Conservation (phyloP, 2,888 invertebrate genomes). For the Tridacna crocea region DNA sequence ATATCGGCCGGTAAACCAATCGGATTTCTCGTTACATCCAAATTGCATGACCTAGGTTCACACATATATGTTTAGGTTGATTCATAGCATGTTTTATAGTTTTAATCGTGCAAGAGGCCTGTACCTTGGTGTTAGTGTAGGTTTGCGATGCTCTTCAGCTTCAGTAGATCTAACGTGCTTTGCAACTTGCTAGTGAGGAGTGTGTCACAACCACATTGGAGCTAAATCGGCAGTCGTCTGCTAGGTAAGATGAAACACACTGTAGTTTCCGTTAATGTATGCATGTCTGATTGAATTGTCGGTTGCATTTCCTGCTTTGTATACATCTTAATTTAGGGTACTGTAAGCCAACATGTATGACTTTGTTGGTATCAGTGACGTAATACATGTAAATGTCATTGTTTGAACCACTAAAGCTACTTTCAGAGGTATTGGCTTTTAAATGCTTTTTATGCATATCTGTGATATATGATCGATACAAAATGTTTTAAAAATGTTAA, state of each 20-base stretch:
- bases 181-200: no score
- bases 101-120: neutral
- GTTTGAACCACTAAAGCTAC: no score
- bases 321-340: neutral
- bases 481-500: no score
- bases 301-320: neutral
- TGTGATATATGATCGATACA: no score
- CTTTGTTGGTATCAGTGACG: no score
- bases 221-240: neutral
- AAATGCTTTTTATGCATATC: no score
- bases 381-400: no score
- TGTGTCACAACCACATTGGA: neutral
- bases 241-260: neutral
- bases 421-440: no score
- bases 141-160: no score
- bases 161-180: no score
- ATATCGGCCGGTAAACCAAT: slow-evolving; percentile 37
- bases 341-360: no score
- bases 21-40: slow-evolving; percentile 26
- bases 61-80: slow-evolving; percentile 14
- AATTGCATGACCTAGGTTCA: neutral
- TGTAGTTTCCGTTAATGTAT: neutral
- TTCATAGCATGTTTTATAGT: slow-evolving; percentile 2
- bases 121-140: no score
- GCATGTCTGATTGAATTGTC: neutral